Evolutionary conservation across 2,797 vertebrate genomes (phyloP).

Genomic region (Spinus pinus): DNA sequence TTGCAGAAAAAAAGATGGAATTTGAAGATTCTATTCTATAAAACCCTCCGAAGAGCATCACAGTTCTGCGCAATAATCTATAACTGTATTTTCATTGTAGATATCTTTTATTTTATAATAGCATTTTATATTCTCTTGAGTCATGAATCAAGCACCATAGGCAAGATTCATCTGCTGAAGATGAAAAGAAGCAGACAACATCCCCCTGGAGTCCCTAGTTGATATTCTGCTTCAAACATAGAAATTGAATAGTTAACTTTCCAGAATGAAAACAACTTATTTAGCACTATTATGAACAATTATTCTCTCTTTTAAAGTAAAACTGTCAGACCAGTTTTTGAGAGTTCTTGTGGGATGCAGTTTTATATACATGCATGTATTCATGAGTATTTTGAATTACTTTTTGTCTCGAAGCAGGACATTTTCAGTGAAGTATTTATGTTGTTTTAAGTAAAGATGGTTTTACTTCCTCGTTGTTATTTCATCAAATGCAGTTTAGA

Average conservation of each 20-base stretch:
- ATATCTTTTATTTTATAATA: conserved; percentile 64
- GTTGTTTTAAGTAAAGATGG: background rate
- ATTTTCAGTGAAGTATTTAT: background rate
- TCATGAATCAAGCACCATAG: conserved; percentile 54
- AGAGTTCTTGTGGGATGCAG: background rate
- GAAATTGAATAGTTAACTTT: conserved; percentile 46
- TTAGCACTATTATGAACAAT: conserved; percentile 39
- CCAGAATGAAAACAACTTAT: conserved; percentile 36
- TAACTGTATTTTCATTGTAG: conserved; percentile 57
- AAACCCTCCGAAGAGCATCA: conserved; percentile 45
- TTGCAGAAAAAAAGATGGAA: conserved; percentile 29
- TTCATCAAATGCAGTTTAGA: background rate
- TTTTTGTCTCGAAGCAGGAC: background rate
- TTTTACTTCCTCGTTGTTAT: background rate
- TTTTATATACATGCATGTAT: accelerated
- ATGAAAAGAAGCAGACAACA: conserved; percentile 62
- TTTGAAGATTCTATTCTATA: conserved; percentile 56
- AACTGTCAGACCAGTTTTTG: background rate
- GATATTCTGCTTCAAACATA: conserved; percentile 39
- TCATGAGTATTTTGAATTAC: background rate
- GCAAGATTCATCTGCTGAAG: conserved; percentile 59
- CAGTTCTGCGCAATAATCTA: conserved; percentile 49
- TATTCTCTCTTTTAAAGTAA: conserved; percentile 16
- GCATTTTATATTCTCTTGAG: conserved; percentile 51
- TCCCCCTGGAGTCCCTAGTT: conserved; percentile 34